A percentile compares a stretch with the other conserved stretches of the same genome.
Conservation (phyloP, 2,113 vertebrate genomes). For the Gymnogyps californianus region DNA sequence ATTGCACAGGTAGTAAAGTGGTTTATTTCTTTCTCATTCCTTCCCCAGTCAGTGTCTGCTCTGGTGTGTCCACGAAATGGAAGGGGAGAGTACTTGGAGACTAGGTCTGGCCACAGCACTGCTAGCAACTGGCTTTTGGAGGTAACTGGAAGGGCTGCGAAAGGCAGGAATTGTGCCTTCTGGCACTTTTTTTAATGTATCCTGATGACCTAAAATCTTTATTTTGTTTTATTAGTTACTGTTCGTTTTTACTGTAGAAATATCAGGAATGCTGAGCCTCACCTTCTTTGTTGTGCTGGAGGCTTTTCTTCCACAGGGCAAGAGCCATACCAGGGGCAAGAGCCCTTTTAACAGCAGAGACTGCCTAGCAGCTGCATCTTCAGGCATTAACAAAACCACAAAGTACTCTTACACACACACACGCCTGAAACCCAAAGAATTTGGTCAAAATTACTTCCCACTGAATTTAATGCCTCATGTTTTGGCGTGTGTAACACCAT, state of each 20-base stretch:
- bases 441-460: neutral
- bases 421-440: neutral
- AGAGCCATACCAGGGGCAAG: neutral
- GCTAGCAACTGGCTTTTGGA: neutral
- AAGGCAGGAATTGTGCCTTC: neutral
- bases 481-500: neutral
- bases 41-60: neutral
- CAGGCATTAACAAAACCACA: neutral
- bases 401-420: neutral
- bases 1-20: neutral
- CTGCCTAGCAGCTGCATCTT: neutral
- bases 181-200: neutral
- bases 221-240: neutral
- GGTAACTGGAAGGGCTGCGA: neutral
- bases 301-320: neutral
- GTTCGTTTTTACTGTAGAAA: neutral
- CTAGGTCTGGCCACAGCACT: neutral
- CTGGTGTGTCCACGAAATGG: neutral
- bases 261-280: neutral
- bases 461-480: neutral
- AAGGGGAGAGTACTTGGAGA: neutral
- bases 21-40: neutral
- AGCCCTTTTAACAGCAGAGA: neutral
- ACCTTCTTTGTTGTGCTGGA: neutral
- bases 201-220: neutral